phyloP scores from a whole-genome alignment of 2,888 invertebrate genomes.

The Chironomus riparius region DNA sequence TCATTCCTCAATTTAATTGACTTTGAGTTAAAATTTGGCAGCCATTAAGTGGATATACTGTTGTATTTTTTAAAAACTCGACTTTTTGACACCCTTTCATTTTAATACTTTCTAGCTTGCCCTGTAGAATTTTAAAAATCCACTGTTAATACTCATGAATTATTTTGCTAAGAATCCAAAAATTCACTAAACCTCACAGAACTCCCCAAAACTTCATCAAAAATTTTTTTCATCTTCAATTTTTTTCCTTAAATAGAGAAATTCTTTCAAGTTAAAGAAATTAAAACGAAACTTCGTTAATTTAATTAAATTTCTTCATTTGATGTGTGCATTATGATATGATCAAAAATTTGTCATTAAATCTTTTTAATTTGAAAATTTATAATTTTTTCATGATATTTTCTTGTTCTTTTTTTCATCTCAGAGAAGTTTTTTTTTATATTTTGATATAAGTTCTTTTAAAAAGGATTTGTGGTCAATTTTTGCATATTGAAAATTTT shows the following conservation, averaged over 20 bases:
- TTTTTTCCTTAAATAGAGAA: background rate
- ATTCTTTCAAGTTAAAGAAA: background rate
- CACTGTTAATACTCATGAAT: too few species aligned
- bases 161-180: background rate
- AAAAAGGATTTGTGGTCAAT: background rate
- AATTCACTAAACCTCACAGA: background rate
- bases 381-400: background rate
- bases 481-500: background rate
- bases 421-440: background rate
- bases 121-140: too few species aligned
- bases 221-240: background rate
- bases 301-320: background rate
- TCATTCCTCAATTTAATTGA: too few species aligned
- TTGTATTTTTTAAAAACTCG: too few species aligned
- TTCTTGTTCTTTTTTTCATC: background rate
- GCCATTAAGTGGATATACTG: too few species aligned
- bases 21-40: too few species aligned
- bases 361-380: too few species aligned
- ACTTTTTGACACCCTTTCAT: too few species aligned
- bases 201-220: background rate
- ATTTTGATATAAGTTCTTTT: background rate
- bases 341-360: background rate
- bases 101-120: too few species aligned
- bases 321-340: constrained; percentile 9
- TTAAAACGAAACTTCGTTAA: background rate